These are phyloP conservation scores for Odontamblyopus lacepedii DNA, from an alignment of 2,797 vertebrate species.

Conservation along the genomic window DNA sequence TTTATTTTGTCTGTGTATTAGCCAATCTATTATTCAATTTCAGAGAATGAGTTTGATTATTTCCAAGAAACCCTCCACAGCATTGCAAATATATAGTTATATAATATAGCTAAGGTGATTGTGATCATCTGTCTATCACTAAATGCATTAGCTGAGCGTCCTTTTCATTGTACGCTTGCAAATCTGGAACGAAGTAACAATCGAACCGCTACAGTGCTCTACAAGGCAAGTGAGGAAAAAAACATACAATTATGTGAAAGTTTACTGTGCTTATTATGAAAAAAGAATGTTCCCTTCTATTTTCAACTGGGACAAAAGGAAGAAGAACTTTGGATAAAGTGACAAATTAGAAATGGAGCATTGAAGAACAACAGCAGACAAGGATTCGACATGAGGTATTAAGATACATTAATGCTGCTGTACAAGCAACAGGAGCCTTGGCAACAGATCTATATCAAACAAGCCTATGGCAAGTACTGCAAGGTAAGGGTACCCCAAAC, in stretches of 20 bases:
- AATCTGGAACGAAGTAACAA: background rate
- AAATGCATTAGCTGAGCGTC: background rate
- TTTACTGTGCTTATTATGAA: background rate
- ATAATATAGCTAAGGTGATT: background rate
- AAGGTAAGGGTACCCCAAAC: conserved; percentile 1
- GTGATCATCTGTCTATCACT: background rate
- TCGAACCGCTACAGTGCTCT: background rate
- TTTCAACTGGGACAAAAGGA: background rate
- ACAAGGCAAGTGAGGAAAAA: too few species aligned
- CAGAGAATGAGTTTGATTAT: background rate
- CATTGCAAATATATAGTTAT: background rate
- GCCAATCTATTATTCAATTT: background rate
- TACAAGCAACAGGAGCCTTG: background rate
- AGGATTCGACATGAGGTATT: background rate
- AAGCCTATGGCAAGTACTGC: background rate
- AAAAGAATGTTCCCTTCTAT: background rate
- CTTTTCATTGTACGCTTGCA: background rate
- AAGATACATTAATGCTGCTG: background rate
- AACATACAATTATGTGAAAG: too few species aligned
- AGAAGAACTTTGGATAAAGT: too few species aligned
- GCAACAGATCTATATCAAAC: background rate
- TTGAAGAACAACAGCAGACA: background rate
- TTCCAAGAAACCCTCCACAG: background rate
- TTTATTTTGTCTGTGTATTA: too few species aligned
- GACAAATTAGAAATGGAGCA: background rate